phyloP scores from a whole-genome alignment of 1,140 invertebrate species.

The Thrips palmi region DNA sequence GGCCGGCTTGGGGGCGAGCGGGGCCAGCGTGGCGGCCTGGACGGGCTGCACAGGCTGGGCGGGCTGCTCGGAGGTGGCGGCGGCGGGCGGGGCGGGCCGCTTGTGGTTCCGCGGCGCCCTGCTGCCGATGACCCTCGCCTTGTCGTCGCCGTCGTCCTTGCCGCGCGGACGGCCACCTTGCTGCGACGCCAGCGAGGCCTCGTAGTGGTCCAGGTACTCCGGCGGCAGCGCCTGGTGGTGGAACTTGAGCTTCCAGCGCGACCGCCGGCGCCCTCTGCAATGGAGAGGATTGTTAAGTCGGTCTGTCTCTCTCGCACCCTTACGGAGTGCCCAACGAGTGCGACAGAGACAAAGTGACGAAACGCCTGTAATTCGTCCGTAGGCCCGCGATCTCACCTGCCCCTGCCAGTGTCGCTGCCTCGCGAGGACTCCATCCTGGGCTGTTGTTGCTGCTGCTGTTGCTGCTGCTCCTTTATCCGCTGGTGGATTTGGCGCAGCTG shows the following conservation, averaged over 20 bases:
- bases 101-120: background rate
- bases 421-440: no score
- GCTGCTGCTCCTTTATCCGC: no score
- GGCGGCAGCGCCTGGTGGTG: conserved; percentile 62
- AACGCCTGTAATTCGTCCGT: no score
- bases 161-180: conserved; percentile 22
- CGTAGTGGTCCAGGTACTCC: conserved; percentile 61
- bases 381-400: no score
- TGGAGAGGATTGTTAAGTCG: no score
- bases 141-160: conserved; percentile 17
- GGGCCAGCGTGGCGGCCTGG: background rate
- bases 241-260: conserved; percentile 58
- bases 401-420: no score
- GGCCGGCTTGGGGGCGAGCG: conserved; percentile 1
- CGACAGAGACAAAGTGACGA: no score
- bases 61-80: conserved; percentile 25
- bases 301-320: no score
- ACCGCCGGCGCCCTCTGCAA: conserved; percentile 37
- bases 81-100: conserved; percentile 16
- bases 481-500: no score
- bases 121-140: conserved; percentile 18
- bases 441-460: no score
- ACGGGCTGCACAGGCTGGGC: background rate
- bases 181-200: conserved; percentile 37
- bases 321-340: no score